A percentile compares a stretch with the other conserved stretches of the same genome.
These are phyloP conservation scores for Acrocyrtus sp. DNA, from an alignment of 2,888 invertebrate genomes.

Conservation along the genomic window DNA sequence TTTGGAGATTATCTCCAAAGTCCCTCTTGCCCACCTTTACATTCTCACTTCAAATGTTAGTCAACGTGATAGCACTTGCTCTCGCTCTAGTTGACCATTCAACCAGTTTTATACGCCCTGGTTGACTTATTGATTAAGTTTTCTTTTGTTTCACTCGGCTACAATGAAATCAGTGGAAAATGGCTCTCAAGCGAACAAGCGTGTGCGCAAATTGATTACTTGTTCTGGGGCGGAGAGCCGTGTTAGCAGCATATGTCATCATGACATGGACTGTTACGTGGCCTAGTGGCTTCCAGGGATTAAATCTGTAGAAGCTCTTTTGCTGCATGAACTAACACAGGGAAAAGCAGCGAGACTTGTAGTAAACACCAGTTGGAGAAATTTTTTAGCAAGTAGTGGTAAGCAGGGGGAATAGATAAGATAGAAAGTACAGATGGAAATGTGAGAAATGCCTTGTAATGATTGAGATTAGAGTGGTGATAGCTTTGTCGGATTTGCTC, in stretches of 20 bases:
- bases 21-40: background rate
- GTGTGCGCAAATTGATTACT: slow-evolving; percentile 15
- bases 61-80: background rate
- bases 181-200: background rate
- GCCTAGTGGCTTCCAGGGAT: background rate
- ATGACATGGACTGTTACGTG: background rate
- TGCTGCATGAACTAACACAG: background rate
- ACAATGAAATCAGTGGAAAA: slow-evolving; percentile 4
- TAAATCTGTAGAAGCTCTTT: background rate
- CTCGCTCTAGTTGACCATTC: background rate
- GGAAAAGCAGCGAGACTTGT: no score
- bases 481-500: slow-evolving; percentile 8
- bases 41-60: background rate
- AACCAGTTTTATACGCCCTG: background rate
- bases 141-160: background rate
- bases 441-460: background rate
- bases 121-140: background rate
- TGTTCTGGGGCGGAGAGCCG: background rate
- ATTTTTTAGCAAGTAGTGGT: no score
- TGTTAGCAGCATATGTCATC: background rate
- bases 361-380: no score
- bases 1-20: background rate
- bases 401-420: no score
- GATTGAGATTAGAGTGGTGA: background rate
- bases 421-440: background rate